Base-by-base conservation (phyloP, 2,888 invertebrate genomes). In the Plebejus anna region DNA sequence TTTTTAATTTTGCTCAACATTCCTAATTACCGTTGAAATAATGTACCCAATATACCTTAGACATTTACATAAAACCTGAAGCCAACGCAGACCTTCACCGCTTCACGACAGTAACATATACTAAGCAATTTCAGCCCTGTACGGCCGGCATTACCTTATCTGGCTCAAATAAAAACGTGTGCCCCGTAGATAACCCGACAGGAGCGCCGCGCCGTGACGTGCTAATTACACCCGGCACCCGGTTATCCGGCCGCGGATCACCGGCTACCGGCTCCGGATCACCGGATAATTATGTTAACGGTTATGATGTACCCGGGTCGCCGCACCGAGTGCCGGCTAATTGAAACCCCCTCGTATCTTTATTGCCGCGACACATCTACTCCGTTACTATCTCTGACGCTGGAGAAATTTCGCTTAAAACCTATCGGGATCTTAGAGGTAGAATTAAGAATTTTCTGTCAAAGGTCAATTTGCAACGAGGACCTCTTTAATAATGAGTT, bases 191-290 rank as follows among this genome's bases (percentile, higher is more conserved):
- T 36, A 66, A 66, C 5, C 66, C 32, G 32, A 1, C 36, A 16
- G 16, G 4, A 11, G 59, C 22, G 70, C 75, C 77, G 78, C 22
- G 70, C 75, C 77, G 78, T 76, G 77, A 78, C 77, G 78, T 73
- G 78, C 78, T 78, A 78, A 79, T 79, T 78, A 79, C 78, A n/a
- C 76, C 76, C 79, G 77, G 79, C 78, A 42, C 75, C 75, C 79
- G 79, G 79, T 79, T 78, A 78, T 79, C 79, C 79, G 77, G 78
- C 47, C 71, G 38, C 38, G 22, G 22, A 71, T 71, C n/a, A 71
- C 38, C 71, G 71, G 71, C 4, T 71, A 71, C 71, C 42, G 22
- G 42, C 71, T 71, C 71, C 38, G 22, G 71, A 71, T 71, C 38
- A 71, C 71, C 42, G 71, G 42, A n/a, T 42, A 71, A 79, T 77